Conservation (phyloP, 1,140 invertebrate genomes). For the Temnothorax longispinosus region DNA sequence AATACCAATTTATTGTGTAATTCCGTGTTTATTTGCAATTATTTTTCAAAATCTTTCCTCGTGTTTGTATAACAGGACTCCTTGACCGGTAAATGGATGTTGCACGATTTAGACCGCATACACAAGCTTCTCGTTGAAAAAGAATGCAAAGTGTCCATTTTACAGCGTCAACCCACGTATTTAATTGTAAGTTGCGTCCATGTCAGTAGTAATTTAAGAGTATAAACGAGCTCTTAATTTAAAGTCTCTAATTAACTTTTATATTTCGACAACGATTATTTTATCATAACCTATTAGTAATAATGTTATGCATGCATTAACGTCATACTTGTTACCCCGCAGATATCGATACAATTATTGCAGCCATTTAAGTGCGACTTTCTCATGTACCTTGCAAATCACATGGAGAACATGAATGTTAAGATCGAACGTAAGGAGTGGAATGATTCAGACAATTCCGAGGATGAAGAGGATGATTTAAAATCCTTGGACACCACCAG, state of each 20-base stretch:
- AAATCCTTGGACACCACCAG: neutral
- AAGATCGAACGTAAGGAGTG: neutral
- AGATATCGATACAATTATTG: constrained; percentile 40
- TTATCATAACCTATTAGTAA: neutral
- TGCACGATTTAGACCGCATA: constrained; percentile 78
- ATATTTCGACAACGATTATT: neutral
- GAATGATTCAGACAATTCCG: neutral
- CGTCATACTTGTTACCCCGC: neutral
- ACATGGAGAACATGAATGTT: neutral
- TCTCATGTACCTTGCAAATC: neutral
- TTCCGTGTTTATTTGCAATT: neutral
- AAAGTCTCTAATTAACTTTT: neutral
- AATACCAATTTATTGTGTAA: constrained; percentile 41
- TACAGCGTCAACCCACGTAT: constrained; percentile 48
- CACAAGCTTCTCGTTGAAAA: constrained; percentile 78
- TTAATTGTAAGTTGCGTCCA: constrained; percentile 55
- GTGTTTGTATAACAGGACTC: constrained; percentile 34
- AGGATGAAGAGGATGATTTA: neutral
- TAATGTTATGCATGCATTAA: neutral
- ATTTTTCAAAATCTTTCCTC: neutral
- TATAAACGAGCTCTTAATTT: neutral
- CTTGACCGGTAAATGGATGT: constrained; percentile 70
- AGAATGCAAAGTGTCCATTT: constrained; percentile 67
- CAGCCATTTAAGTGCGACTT: constrained; percentile 1
- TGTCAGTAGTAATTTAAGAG: neutral